Evolutionary conservation across 2,797 vertebrate species (phyloP).

Genomic region (Brachyrhaphis roseni): DNA sequence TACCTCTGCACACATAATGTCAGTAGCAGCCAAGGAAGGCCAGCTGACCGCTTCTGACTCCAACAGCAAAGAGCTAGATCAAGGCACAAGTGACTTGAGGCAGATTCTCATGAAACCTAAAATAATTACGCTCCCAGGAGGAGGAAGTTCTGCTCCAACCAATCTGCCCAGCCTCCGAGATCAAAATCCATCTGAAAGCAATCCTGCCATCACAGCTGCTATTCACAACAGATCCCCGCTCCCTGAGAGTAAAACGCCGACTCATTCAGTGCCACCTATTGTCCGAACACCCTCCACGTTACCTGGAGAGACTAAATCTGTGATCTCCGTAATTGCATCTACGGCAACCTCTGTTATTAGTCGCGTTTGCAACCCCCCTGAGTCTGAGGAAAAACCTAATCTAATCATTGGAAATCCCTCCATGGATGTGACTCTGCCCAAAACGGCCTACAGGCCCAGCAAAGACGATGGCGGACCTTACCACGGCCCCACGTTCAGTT

Average conservation of each 20-base stretch:
- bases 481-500: slow-evolving; percentile 76
- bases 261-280: slow-evolving; percentile 72
- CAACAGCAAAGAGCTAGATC: slow-evolving; percentile 85
- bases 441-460: slow-evolving; percentile 84
- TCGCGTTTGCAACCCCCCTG: slow-evolving; percentile 90
- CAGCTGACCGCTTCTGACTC: slow-evolving; percentile 84
- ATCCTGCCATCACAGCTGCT: slow-evolving; percentile 43
- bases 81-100: slow-evolving; percentile 89
- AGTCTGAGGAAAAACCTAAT: slow-evolving; percentile 88
- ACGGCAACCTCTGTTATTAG: slow-evolving; percentile 97
- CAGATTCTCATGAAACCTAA: slow-evolving; percentile 97
- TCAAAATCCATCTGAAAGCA: slow-evolving; percentile 79
- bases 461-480: slow-evolving; percentile 88
- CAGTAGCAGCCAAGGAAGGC: slow-evolving; percentile 69
- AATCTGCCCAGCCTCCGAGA: slow-evolving; percentile 82
- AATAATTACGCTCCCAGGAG: slow-evolving; percentile 77
- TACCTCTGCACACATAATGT: slow-evolving; percentile 78
- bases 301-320: slow-evolving; percentile 85
- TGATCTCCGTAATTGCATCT: slow-evolving; percentile 90
- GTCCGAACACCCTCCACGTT: slow-evolving; percentile 75
- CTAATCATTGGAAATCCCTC: slow-evolving; percentile 84
- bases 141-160: slow-evolving; percentile 67
- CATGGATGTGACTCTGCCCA: slow-evolving; percentile 81
- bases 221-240: slow-evolving; percentile 76
- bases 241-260: slow-evolving; percentile 79